Evolutionary conservation across 2,113 vertebrate genomes (phyloP), one percentile per base, ranked within the genome.

Genomic region (Turdus rufiventris): DNA sequence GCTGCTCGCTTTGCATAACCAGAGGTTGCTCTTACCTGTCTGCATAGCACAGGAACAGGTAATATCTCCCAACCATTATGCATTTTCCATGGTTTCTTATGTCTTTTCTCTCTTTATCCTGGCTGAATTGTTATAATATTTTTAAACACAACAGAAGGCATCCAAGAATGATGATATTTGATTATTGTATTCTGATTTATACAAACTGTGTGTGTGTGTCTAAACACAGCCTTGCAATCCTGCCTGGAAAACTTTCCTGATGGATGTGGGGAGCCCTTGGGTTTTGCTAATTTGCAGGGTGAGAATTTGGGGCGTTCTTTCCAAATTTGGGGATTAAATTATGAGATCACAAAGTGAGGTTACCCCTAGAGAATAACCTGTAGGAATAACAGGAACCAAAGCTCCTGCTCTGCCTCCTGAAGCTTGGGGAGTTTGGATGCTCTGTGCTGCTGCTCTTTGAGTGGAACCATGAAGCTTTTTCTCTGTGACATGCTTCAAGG

Each of bases 211-310:
- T 18, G 4, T 18, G 4, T 9, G 14, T n/a, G 9, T 42, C 9
- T 54, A 28, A 40, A 18, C 8, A 34, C 18, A 85, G 19, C 3
- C 34, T 72, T 47, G 23, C 20, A 31, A 3, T 25, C 31, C 17
- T 14, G 31, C 0, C 20, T 62, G 80, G 60, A 50, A 82, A 56
- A 26, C 33, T 3, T 48, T 2, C 1, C 5, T 6, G 42, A 0
- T 5, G 78, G 26, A 28, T 19, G n/a, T 40, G 53, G 2, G 7
- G 78, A 62, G n/a, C 14, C 24, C 71, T 47, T 43, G 70, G 43
- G 7, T 7, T 11, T n/a, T 75, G 51, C 47, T 45, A 2, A 38
- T 62, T 31, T 50, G 13, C 26, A 29, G 33, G 43, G 28, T 14
- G 8, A 33, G 20, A 40, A 2, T 67, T 70, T 34, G 34, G 23